Evolutionary conservation across 2,797 vertebrate genomes (phyloP), one percentile per base, ranked within the genome.

Genomic region (Darevskia mixta): DNA sequence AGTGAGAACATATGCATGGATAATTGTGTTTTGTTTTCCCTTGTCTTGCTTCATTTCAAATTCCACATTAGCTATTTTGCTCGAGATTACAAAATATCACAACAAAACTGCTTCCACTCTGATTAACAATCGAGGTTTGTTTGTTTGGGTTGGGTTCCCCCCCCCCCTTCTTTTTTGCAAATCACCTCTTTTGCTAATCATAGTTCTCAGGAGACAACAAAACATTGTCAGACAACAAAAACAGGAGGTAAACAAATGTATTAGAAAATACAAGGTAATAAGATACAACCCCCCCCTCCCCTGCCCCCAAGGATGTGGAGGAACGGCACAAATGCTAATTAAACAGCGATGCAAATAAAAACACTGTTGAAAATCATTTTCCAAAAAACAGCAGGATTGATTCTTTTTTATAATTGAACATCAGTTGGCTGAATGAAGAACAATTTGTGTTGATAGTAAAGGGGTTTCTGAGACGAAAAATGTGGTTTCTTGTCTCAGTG

Each of bases 161-260:
- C 11, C 49, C 13, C 49, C 13, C 13, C 49, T 73, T 82, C 6
- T 69, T 1, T 73, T 76, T 79, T 7, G 38, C 41, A 81, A 88
- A 1, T 64, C 72, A 64, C 82, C 67, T 81, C 83, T 91, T 87
- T 66, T 90, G 23, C 83, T 32, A 86, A 87, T 75, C 64, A 8
- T 0, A 79, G 75, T 11, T 67, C 0, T 66, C 89, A 72, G 25
- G 87, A 90, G 87, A 72, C 8, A 4, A 3, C 17, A 0, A 13
- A 35, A 64, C 72, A 72, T 2, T 86, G 75, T 71, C 43, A 72
- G 79, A 1, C 71, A 90, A 82, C 58, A 82, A 83, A 20, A 88
- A 38, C 2, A 87, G 1, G 1, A 64, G 41, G 0, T 77, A 93
- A 91, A 85, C 80, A 89, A 88, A 87, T 20, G 23, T 89, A 90